Base-by-base conservation (phyloP, 2,888 invertebrate species). In the Dysmachus trigonus region DNA sequence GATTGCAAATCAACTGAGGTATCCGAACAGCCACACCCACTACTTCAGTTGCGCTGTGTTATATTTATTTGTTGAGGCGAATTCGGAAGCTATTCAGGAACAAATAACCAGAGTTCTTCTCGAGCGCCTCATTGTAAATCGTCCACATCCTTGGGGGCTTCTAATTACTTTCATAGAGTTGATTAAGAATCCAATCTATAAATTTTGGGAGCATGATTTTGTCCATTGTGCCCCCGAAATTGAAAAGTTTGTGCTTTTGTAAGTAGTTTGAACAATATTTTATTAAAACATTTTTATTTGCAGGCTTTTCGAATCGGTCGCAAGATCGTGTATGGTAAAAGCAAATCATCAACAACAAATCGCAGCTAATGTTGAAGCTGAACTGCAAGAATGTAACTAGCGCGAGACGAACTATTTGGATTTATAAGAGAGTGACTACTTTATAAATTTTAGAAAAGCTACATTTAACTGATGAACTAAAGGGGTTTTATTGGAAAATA, bases 171-270 rank as follows among this genome's bases (percentile, higher is more conserved):
- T 99, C 93, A 99, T 99, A 89, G 99, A 99, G 92, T 94, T 99
- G 87, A 99, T 99, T 90, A 99, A 99, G 92, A 99, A 99, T 93
- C 98, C 98, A 6, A 95, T 96, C 31, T 99, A 99, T 93, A 98
- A 98, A 92, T 99, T 99, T 93, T 99, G 99, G 99, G 95, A 96
- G 88, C 99, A 99, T 91, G 99, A 99, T 90, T 99, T 99, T 93
- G 99, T 99, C 1, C 98, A 98, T 91, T 99, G 99, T 92, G 99
- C 99, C 27, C 98, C 99, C 1, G 99, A 99, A 93, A 99, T 99
- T 90, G 98, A 99, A 93, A 99, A 99, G 98, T 98, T 93, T 18
- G 18, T 82, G 31, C 10, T 82, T 81, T 62, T 62, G 30, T 82
- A 6, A 18, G 35, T n/a, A 22, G 5, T 38, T 13, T 33, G 10